These are phyloP conservation scores for Eupithecia dodoneata DNA, from an alignment of 2,888 invertebrate genomes.

Conservation along the genomic window DNA sequence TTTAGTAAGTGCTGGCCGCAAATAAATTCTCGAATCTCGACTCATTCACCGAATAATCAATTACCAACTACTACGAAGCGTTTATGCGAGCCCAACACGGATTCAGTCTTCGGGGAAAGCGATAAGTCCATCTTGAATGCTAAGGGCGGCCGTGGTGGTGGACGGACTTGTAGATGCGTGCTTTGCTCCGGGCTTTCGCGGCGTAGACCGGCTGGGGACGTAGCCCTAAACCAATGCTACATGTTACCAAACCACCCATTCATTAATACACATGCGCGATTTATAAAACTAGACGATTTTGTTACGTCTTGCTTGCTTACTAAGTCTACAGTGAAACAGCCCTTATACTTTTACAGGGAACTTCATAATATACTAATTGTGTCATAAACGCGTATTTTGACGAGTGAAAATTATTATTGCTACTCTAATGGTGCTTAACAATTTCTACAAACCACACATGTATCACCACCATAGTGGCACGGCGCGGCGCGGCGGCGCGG, in stretches of 20 bases:
- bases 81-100: slow-evolving; percentile 25
- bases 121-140: slow-evolving; percentile 47
- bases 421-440: not conserved
- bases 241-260: slow-evolving; percentile 50
- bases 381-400: not conserved
- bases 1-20: slow-evolving; percentile 22
- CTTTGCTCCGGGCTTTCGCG: slow-evolving; percentile 41
- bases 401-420: not conserved
- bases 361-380: not conserved
- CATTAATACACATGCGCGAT: slow-evolving; percentile 16
- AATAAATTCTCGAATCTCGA: slow-evolving; percentile 11
- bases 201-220: slow-evolving; percentile 50
- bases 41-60: slow-evolving; percentile 8
- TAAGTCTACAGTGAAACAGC: not conserved
- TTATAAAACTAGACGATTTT: not conserved
- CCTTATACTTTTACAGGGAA: not conserved
- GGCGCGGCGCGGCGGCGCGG: no score
- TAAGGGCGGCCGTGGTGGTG: slow-evolving; percentile 44
- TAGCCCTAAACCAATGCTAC: slow-evolving; percentile 61
- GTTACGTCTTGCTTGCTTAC: not conserved
- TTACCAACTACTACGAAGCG: slow-evolving; percentile 17
- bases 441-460: no score
- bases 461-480: no score
- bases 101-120: slow-evolving; percentile 64
- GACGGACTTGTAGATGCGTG: slow-evolving; percentile 40